A percentile compares a stretch with the other conserved stretches of the same genome.
Conservation (phyloP, 2,888 invertebrate species). For the Mylabris sibirica region DNA sequence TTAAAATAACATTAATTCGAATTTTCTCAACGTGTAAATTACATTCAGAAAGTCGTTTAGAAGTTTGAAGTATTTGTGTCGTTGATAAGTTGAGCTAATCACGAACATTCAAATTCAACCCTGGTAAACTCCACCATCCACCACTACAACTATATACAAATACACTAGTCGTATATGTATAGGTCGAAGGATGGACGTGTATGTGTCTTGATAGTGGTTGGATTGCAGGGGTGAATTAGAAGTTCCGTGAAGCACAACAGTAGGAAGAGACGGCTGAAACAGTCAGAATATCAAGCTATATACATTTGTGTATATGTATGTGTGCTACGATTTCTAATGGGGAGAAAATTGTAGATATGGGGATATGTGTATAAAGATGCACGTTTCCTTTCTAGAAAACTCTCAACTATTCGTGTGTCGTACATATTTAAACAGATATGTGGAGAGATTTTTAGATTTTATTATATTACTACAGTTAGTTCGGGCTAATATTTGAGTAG, state of each 20-base stretch:
- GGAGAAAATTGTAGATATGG: constrained; percentile 24
- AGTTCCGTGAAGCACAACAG: constrained; percentile 39
- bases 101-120: constrained; percentile 49
- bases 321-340: constrained; percentile 45
- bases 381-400: not conserved
- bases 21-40: constrained; percentile 31
- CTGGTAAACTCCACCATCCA: constrained; percentile 42
- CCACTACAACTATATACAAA: not conserved
- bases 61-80: constrained; percentile 42
- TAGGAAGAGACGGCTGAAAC: constrained; percentile 37
- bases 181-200: not conserved
- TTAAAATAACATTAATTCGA: not conserved
- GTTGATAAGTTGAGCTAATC: constrained; percentile 48
- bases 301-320: constrained; percentile 42
- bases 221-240: constrained; percentile 43
- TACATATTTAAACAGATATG: not conserved
- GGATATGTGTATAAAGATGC: not conserved
- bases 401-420: not conserved
- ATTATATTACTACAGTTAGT: not conserved
- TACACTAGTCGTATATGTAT: not conserved
- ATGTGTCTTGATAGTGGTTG: constrained; percentile 41
- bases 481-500: not conserved
- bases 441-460: not conserved
- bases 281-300: constrained; percentile 46
- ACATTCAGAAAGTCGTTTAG: constrained; percentile 37